Evolutionary conservation across 35 echinoderm and acorn worm genomes (phyloP), one percentile per base, ranked within the genome.

Genomic region (Ptychodera flava): DNA sequence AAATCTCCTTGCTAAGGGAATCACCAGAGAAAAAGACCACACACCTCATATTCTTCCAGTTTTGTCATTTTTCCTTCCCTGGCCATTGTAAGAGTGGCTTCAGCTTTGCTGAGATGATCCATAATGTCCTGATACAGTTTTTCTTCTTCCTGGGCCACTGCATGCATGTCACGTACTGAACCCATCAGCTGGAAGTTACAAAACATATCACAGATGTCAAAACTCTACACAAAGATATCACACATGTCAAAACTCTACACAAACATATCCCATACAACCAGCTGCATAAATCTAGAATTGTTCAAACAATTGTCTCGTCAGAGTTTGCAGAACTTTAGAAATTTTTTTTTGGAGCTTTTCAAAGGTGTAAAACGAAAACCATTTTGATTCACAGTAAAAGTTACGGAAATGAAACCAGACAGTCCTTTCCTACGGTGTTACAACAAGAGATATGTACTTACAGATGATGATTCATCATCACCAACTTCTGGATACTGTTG

Each of bases 401-500:
- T n/a, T n/a, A n/a, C n/a, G n/a, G n/a, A n/a, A n/a, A n/a, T n/a
- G n/a, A n/a, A n/a, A n/a, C n/a, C n/a, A n/a, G n/a, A n/a, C n/a
- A n/a, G n/a, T n/a, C n/a, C n/a, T n/a, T n/a, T n/a, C n/a, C n/a
- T n/a, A n/a, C n/a, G n/a, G n/a, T n/a, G n/a, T n/a, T n/a, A n/a
- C n/a, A n/a, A n/a, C n/a, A n/a, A n/a, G 80, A 64, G 45, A 64
- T 64, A 64, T 12, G 6, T 12, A 64, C 45, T 64, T 64, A 64
- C 45, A 64, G 45, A 64, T 64, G 45, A 64, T 6, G 45, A 64
- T 22, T 64, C 45, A 64, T 83, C 82, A 29, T 31, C 33, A 32
- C 78, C 37, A 30, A 86, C 32, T 35, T 94, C 90, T 52, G 92
- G 96, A 85, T 85, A 99, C 34, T 85, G 36, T 37, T 94, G 94